A percentile compares a stretch with the other conserved stretches of the same genome.
These are phyloP conservation scores for Bettongia penicillata DNA, from an alignment of 2,113 vertebrate genomes.

Conservation along the genomic window DNA sequence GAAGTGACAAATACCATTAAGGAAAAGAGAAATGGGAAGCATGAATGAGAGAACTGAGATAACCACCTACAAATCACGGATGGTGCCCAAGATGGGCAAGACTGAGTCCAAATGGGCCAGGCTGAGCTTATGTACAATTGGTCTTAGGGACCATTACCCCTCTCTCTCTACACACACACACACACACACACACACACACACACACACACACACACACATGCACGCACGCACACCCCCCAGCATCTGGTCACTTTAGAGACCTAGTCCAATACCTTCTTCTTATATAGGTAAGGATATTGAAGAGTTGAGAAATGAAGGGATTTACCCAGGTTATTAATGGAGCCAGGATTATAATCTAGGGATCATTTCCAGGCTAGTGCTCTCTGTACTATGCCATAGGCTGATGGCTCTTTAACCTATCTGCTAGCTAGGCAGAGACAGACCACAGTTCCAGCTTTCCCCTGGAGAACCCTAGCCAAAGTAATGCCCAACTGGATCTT, in stretches of 20 bases:
- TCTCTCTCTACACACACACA: not conserved
- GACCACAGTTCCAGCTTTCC: not conserved
- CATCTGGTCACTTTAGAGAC: not conserved
- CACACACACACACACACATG: no score
- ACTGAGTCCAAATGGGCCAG: not conserved
- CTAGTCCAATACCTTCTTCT: not conserved
- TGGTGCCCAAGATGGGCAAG: not conserved
- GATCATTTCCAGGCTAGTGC: not conserved
- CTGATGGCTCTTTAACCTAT: no score
- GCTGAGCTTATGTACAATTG: not conserved
- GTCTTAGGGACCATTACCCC: not conserved
- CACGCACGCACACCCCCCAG: no score
- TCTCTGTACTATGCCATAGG: not conserved
- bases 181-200: no score
- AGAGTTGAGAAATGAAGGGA: not conserved
- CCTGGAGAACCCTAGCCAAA: not conserved
- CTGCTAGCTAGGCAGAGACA: no score
- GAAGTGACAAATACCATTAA: not conserved
- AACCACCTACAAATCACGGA: no score
- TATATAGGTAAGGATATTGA: not conserved
- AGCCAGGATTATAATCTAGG: not conserved
- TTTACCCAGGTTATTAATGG: not conserved
- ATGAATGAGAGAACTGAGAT: not conserved
- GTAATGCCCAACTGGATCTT: not conserved
- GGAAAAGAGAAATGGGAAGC: not conserved